phyloP scores from a whole-genome alignment of 2,888 invertebrate genomes.

The Drosophila anomalipes region DNA sequence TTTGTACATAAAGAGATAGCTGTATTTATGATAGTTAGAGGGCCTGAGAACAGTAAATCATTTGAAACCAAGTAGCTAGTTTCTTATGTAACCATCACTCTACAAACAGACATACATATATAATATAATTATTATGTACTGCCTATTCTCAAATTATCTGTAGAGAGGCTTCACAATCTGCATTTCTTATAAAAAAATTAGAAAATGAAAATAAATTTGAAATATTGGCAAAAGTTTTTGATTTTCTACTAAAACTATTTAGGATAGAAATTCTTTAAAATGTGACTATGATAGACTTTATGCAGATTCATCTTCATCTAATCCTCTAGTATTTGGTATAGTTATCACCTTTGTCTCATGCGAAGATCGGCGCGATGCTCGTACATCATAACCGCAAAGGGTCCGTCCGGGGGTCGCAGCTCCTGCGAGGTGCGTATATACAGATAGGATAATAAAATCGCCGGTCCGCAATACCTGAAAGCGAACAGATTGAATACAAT shows the following conservation, averaged over 20 bases:
- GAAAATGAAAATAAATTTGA: not conserved
- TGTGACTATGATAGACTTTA: not conserved
- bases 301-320: not conserved
- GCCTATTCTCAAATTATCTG: not conserved
- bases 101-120: not conserved
- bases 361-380: slow-evolving; percentile 86
- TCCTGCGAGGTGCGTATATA: slow-evolving; percentile 89
- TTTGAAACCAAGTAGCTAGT: not conserved
- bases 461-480: slow-evolving; percentile 84
- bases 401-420: slow-evolving; percentile 87
- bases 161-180: not conserved
- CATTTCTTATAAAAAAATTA: not conserved
- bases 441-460: slow-evolving; percentile 87
- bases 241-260: not conserved
- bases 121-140: not conserved
- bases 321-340: not conserved
- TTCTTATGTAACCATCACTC: not conserved
- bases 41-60: not conserved
- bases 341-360: slow-evolving; percentile 82
- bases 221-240: not conserved
- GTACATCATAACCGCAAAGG: slow-evolving; percentile 87
- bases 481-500: not conserved
- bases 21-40: not conserved
- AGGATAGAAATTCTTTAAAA: not conserved
- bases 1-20: not conserved